A percentile compares a stretch with the other conserved stretches of the same genome.
Evolutionary conservation across 2,888 invertebrate genomes (phyloP).

Genomic region (Caenorhabditis sp.): DNA sequence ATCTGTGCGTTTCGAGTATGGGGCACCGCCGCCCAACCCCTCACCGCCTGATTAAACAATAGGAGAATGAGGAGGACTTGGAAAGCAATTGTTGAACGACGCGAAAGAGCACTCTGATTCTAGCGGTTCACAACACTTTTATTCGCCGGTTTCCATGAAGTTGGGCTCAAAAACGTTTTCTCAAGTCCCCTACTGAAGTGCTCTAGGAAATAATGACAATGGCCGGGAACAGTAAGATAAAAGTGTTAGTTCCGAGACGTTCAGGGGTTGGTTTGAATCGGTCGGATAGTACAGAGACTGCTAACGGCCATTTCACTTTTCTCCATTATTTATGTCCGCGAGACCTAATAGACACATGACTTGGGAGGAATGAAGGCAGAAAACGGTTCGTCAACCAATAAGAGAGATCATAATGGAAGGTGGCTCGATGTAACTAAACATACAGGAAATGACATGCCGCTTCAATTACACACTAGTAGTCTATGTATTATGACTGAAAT

Average conservation of each 20-base stretch:
- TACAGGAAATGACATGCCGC: not conserved
- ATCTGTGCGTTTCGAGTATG: slow-evolving; percentile 54
- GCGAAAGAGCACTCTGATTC: slow-evolving; percentile 48
- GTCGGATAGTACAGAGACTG: slow-evolving; percentile 38
- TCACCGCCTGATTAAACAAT: slow-evolving; percentile 61
- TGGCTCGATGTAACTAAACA: not conserved
- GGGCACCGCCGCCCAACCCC: slow-evolving; percentile 27
- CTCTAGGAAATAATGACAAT: too few relatives aligned
- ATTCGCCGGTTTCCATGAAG: slow-evolving; percentile 12
- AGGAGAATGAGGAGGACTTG: slow-evolving; percentile 27
- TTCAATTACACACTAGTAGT: not conserved
- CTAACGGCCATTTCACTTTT: slow-evolving; percentile 38
- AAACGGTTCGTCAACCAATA: slow-evolving; percentile 27
- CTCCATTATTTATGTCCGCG: slow-evolving; percentile 42
- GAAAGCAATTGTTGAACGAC: slow-evolving; percentile 52
- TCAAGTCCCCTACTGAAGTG: slow-evolving; percentile 18
- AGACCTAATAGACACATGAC: slow-evolving; percentile 40
- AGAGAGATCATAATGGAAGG: slow-evolving; percentile 11
- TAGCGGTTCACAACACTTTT: slow-evolving; percentile 38
- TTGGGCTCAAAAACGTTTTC: slow-evolving; percentile 8
- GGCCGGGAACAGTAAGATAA: not conserved
- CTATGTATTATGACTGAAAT: not conserved
- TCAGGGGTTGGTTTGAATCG: not conserved
- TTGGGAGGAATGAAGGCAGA: slow-evolving; percentile 19
- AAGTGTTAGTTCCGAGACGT: not conserved